A percentile compares a stretch with the other conserved stretches of the same genome.
Conservation (phyloP, 2,888 invertebrate species). For the Hirtodrosophila duncani region DNA sequence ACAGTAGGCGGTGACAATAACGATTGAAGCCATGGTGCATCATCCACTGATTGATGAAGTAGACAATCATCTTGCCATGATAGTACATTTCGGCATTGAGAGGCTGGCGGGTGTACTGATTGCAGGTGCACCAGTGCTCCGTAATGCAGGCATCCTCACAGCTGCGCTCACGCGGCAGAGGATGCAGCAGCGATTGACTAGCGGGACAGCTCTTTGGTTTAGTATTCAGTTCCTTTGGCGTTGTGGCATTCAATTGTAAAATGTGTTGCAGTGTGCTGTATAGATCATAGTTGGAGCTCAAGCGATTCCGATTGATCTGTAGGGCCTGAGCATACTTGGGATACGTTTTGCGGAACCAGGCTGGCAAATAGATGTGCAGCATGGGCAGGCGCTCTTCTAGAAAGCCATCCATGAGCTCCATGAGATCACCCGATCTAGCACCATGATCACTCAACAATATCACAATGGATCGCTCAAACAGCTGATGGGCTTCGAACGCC, state of each 20-base stretch:
- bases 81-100: constrained; percentile 69
- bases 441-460: constrained; percentile 88
- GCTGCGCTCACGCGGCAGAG: constrained; percentile 81
- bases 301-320: constrained; percentile 81
- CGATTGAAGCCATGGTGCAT: constrained; percentile 3
- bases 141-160: constrained; percentile 83
- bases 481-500: constrained; percentile 79
- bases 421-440: constrained; percentile 83
- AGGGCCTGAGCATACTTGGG: constrained; percentile 80
- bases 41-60: constrained; percentile 49
- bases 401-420: constrained; percentile 83
- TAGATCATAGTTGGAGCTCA: constrained; percentile 86
- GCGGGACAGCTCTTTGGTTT: constrained; percentile 80
- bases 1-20: constrained; percentile 25
- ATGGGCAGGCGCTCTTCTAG: constrained; percentile 87
- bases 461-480: constrained; percentile 82
- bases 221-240: constrained; percentile 18
- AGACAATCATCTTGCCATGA: constrained; percentile 69
- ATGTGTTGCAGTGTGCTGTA: constrained; percentile 84
- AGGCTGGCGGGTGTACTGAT: constrained; percentile 75
- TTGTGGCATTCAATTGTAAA: constrained; percentile 75
- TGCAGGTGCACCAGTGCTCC: constrained; percentile 86
- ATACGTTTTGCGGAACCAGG: constrained; percentile 80
- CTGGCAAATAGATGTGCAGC: constrained; percentile 84
- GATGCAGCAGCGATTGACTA: constrained; percentile 82